These are phyloP conservation scores for Chromis chromis DNA, from an alignment of 2,797 vertebrate genomes.

Conservation along the genomic window DNA sequence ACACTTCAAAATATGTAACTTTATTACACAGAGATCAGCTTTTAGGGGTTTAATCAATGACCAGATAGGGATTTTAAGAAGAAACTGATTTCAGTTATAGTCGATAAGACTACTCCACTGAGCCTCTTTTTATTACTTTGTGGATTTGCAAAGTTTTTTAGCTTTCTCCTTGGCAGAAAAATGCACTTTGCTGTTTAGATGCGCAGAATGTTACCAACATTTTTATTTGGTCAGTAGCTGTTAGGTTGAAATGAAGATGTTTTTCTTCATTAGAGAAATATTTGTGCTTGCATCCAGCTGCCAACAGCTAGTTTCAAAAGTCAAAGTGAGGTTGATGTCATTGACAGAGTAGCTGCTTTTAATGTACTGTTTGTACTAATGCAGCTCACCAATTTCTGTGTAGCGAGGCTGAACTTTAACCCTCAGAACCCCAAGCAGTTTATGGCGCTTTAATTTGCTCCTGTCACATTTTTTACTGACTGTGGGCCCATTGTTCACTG, in stretches of 20 bases:
- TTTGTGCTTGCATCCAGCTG: conserved; percentile 5
- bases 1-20: no score
- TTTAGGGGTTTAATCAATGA: no score
- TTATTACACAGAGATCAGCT: no score
- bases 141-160: background rate
- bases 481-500: no score
- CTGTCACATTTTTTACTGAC: no score
- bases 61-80: background rate
- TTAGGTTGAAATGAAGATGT: background rate
- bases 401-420: background rate
- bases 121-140: background rate
- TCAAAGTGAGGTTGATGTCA: background rate
- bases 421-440: background rate
- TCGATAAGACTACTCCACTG: background rate
- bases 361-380: background rate
- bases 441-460: no score
- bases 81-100: background rate
- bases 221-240: background rate
- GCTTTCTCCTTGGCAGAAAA: background rate
- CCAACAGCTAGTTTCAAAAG: background rate
- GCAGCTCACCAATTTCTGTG: conserved; percentile 8
- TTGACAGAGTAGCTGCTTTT: conserved; percentile 7
- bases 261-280: background rate
- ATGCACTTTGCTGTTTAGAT: background rate
- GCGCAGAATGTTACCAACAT: no score